Base-by-base conservation (phyloP, 2,797 vertebrate genomes). In the Pangasius larnaudii region DNA sequence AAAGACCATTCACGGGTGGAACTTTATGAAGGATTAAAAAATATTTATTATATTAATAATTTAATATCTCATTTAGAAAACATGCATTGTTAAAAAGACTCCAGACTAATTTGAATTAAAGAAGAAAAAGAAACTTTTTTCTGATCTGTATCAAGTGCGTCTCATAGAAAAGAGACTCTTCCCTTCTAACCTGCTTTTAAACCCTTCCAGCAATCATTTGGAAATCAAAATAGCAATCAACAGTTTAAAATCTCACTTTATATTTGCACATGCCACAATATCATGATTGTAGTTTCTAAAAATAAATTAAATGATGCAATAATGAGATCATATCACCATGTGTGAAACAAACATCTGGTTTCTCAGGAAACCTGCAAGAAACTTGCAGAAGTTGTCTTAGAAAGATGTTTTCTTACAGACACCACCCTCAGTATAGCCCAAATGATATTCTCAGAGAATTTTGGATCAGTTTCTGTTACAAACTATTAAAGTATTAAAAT, bases 331-430 rank as follows among this genome's bases (percentile, higher is more conserved):
- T 46, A 63, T 46, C 39, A 19, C 11, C n/a, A 27, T 19, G 80
- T 82, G 80, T 46, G 80, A 61, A 82, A 63, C 59, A 82, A 82
- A 82, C 59, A n/a, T 46, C 39, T 19, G 59, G 39, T n/a, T 63
- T 65, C 39, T 46, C 59, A 82, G 22, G 10, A 82, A 63, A 63
- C 58, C 24, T 61, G 56, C 56, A 42, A 42, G 24, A 81, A 61
- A 61, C 36, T 24, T 63, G 14, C 27, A 63, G 30, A n/a, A 6
- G 14, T 33, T 79, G n/a, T 78, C 75, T 24, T 36, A n/a, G 13
- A 24, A 74, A 51, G 11, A n/a, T 0, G 4, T n/a, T 75, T 75
- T 75, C 72, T 75, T 75, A 42, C 36, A 59, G 5, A 3, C 36
- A 16, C n/a, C 36, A 46, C 58, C 58, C 58, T 61, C 58, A 42